phyloP scores from a whole-genome alignment of 2,888 invertebrate species.

The Schizotus pectinicornis region DNA sequence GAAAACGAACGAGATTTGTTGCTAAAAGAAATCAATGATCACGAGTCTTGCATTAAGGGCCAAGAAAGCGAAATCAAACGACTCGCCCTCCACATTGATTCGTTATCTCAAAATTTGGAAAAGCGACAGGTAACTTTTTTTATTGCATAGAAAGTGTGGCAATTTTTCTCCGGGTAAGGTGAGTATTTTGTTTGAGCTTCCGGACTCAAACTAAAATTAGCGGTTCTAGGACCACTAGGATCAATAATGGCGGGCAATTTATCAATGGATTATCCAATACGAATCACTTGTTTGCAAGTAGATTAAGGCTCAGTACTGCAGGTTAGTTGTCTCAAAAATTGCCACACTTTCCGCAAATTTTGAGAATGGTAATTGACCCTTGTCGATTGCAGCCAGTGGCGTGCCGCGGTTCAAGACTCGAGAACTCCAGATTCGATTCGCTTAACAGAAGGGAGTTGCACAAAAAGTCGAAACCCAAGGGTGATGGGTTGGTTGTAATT shows the following conservation, averaged over 20 bases:
- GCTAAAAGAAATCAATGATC: slow-evolving; percentile 62
- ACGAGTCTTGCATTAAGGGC: slow-evolving; percentile 63
- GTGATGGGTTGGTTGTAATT: background rate
- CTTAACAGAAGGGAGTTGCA: slow-evolving; percentile 31
- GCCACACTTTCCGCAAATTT: slow-evolving; percentile 10
- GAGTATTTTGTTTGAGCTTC: background rate
- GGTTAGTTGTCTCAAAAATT: slow-evolving; percentile 18
- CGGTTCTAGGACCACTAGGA: slow-evolving; percentile 46
- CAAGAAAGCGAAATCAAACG: slow-evolving; percentile 66
- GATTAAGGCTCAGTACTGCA: background rate
- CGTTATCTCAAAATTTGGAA: slow-evolving; percentile 53
- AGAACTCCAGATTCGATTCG: no score
- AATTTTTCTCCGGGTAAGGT: slow-evolving; percentile 15
- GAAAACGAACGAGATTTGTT: slow-evolving; percentile 62
- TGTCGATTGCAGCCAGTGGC: no score
- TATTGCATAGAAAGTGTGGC: slow-evolving; percentile 22
- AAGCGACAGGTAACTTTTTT: slow-evolving; percentile 50
- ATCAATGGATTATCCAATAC: slow-evolving; percentile 33
- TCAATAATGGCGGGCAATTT: slow-evolving; percentile 49
- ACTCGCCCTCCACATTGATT: slow-evolving; percentile 62
- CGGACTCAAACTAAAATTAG: slow-evolving; percentile 3
- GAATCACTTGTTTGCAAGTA: background rate
- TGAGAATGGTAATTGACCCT: background rate
- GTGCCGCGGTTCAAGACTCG: no score
- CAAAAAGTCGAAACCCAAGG: slow-evolving; percentile 20